Evolutionary conservation across 2,113 vertebrate species (phyloP).

Genomic region (Penelope pileata): DNA sequence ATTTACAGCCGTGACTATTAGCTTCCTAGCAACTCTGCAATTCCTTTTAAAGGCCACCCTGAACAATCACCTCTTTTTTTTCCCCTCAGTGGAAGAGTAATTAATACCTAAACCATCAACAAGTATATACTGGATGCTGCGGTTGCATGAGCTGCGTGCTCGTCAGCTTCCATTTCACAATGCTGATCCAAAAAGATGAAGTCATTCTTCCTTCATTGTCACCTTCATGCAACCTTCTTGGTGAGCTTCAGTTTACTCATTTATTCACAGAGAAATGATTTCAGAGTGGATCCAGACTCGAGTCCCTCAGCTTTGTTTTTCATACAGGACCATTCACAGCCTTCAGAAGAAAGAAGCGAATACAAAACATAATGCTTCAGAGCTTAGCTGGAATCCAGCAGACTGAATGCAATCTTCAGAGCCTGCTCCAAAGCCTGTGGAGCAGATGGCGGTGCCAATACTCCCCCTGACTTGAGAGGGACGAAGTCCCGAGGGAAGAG

Average conservation of each 20-base stretch:
- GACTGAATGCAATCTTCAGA: slow-evolving; percentile 5
- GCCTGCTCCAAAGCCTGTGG: background rate
- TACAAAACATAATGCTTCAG: background rate
- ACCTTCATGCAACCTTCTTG: background rate
- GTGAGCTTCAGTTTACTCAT: background rate
- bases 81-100: background rate
- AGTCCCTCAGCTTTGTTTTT: background rate
- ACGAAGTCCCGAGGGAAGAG: background rate
- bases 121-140: background rate
- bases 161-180: background rate
- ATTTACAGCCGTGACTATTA: background rate
- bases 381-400: background rate
- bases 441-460: background rate
- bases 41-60: slow-evolving; percentile 30
- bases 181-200: background rate
- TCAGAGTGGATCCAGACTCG: background rate
- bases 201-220: background rate
- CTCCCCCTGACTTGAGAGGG: background rate
- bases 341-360: background rate
- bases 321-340: background rate
- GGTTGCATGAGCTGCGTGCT: rapidly evolving
- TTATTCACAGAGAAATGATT: background rate
- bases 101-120: background rate
- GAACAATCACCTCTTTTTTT: background rate
- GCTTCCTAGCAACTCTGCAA: slow-evolving; percentile 7